Base-by-base conservation (phyloP, 1,140 invertebrate genomes). In the Capitella teleta region DNA sequence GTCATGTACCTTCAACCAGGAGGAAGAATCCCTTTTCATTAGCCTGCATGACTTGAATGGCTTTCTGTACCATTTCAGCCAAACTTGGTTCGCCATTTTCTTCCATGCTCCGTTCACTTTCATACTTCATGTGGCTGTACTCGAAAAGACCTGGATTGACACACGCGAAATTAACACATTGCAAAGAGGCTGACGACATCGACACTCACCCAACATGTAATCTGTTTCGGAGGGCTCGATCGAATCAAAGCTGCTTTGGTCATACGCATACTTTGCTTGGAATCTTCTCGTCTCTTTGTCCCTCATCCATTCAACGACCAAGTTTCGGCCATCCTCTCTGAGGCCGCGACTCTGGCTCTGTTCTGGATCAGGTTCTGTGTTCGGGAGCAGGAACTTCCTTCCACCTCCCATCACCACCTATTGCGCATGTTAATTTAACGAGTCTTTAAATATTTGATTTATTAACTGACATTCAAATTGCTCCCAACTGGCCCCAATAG, bases 11-110 rank as follows among this genome's bases (percentile, higher is more conserved):
- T 79, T 93, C 89, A 4, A 92, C 84, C 59, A 93, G 83, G 12
- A 93, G 70, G 62, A 93, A 88, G 68, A 82, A 93, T 25, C 92
- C 91, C 25, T 87, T 81, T 6, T 80, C 70, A 59, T 86, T 85
- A 58, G 82, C 85, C 24, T 76, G 72, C 5, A 96, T 66, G 28
- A 95, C 79, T 65, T 85, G 79, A 2, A 97, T 78, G 0, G 92
- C 89, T 14, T 83, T 82, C 51, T 78, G 70, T 0, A 86, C 88
- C 92, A 97, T 95, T 43, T 92, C 80, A 8, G 79, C 77, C 4
- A 97, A 67, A 1, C 84, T 76, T 4, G 80, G 79, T 45, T 69
- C 61, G 14, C 53, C 60, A 0, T 48, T 55, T 6, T 6, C 21
- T 16, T 51, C 77, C 53, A 84, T 75, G 21, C 79, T 71, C 52